Percentiles rank a stretch among this genome's conserved stretches.
phyloP scores from a whole-genome alignment of 2,113 vertebrate species.

The Clarias magur region DNA sequence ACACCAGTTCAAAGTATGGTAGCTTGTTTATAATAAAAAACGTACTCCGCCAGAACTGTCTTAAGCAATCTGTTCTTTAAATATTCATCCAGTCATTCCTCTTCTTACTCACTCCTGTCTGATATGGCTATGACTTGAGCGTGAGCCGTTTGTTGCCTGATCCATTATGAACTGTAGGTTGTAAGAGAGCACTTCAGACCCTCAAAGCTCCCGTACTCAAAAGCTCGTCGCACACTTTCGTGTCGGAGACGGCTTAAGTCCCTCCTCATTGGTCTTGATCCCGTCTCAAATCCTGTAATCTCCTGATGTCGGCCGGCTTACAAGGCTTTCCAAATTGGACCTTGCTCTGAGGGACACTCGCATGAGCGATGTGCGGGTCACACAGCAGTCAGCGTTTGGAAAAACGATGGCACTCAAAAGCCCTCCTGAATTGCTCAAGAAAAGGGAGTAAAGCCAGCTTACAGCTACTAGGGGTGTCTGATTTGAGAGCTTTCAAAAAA shows the following conservation, averaged over 20 bases:
- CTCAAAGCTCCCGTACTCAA: constrained; percentile 47
- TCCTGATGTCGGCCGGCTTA: constrained; percentile 54
- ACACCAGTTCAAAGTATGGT: not conserved
- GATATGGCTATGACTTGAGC: constrained; percentile 9
- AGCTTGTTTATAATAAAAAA: not conserved
- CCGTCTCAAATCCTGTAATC: constrained; percentile 59
- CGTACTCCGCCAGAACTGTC: not conserved
- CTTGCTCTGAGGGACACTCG: constrained; percentile 47
- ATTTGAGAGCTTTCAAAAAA: not conserved
- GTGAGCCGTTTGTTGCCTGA: not conserved
- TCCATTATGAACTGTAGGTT: constrained; percentile 21
- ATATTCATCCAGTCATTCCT: not conserved
- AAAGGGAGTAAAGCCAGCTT: constrained; percentile 11
- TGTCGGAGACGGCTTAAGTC: constrained; percentile 51
- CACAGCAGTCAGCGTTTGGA: constrained; percentile 3
- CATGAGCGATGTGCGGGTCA: constrained; percentile 32
- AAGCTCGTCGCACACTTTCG: constrained; percentile 49
- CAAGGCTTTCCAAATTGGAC: constrained; percentile 49
- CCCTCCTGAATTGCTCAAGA: not conserved
- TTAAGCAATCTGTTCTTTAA: not conserved
- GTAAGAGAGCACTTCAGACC: constrained; percentile 39
- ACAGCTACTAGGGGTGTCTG: not conserved
- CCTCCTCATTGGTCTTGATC: constrained; percentile 55
- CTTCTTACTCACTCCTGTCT: constrained; percentile 9
- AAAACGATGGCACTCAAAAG: constrained; percentile 23